These are phyloP conservation scores for Pristionchus exspectatus DNA, from an alignment of 2,888 invertebrate genomes.

Conservation along the genomic window DNA sequence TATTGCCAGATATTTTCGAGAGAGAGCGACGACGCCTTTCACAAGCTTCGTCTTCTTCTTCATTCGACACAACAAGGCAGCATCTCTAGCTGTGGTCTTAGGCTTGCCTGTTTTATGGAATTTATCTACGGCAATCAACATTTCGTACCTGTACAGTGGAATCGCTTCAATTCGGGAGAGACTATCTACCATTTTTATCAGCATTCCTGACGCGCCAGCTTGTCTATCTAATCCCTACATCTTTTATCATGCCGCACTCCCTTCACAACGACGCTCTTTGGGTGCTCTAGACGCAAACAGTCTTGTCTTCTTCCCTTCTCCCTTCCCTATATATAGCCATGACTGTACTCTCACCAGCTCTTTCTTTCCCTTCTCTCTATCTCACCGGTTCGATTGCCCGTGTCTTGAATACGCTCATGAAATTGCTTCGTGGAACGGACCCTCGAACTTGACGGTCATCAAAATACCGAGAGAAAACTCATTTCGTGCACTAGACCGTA, in stretches of 20 bases:
- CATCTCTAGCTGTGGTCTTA: not conserved
- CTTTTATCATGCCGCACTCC: not conserved
- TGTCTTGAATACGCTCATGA: not conserved
- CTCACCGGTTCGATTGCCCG: conserved; percentile 2
- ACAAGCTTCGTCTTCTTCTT: not conserved
- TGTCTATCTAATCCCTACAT: not conserved
- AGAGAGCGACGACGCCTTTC: not conserved
- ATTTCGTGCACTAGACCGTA: not conserved
- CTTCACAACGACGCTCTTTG: not conserved
- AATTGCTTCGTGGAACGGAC: not conserved
- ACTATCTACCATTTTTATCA: too few relatives aligned
- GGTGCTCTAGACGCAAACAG: not conserved
- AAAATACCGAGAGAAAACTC: not conserved
- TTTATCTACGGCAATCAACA: not conserved
- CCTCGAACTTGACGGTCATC: not conserved
- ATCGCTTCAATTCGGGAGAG: not conserved
- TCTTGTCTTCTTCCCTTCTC: not conserved
- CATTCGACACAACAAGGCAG: not conserved
- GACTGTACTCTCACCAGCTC: not conserved
- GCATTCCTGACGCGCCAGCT: not conserved
- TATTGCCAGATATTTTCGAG: not conserved
- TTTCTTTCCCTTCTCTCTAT: not conserved
- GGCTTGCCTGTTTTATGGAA: too few relatives aligned
- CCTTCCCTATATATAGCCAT: not conserved
- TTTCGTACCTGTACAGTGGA: not conserved